Conservation (phyloP, 2,113 vertebrate genomes). For the Mesocricetus auratus region DNA sequence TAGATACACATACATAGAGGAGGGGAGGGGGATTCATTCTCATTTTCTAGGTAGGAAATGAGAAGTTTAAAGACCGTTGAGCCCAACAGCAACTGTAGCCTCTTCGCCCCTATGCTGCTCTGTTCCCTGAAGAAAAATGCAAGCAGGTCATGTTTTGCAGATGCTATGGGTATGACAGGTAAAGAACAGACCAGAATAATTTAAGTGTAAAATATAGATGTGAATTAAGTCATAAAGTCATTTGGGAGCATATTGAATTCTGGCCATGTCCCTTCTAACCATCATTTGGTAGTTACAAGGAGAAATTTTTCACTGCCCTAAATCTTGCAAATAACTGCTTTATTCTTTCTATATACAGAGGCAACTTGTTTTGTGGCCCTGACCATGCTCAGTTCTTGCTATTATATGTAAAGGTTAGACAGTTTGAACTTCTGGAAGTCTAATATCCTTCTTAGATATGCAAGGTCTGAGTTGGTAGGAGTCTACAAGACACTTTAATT, state of each 20-base stretch:
- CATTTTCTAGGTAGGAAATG: not conserved
- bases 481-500: not conserved
- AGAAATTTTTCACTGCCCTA: not conserved
- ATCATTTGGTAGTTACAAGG: not conserved
- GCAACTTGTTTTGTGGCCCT: not conserved
- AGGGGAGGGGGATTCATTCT: not conserved
- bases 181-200: not conserved
- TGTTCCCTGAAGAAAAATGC: not conserved
- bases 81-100: not conserved
- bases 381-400: not conserved
- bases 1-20: not conserved
- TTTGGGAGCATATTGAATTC: not conserved
- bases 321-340: conserved; percentile 22
- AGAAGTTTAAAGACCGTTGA: not conserved
- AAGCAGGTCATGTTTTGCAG: not conserved
- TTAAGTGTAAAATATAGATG: not conserved
- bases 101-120: not conserved
- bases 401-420: not conserved
- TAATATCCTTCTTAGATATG: not conserved
- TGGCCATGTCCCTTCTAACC: not conserved
- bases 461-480: not conserved
- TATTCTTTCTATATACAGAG: not conserved
- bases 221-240: not conserved
- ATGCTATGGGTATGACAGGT: not conserved
- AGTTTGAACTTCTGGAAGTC: not conserved